Conservation (phyloP, 2,888 invertebrate genomes). For the Philhelius pedissequus region DNA sequence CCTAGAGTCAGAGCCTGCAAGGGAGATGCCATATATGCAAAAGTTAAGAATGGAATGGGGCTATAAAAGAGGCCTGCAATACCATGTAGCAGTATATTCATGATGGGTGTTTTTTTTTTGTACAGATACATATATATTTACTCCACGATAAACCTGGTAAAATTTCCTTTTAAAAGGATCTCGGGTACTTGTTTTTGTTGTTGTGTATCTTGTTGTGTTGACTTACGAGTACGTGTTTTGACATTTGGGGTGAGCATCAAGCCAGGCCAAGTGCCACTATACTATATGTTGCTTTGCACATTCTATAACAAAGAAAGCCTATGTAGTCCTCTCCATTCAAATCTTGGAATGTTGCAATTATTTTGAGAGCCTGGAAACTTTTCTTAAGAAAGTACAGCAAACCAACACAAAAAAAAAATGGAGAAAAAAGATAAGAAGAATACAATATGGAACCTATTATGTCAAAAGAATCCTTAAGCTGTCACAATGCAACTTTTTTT, state of each 20-base stretch:
- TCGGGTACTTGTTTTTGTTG: conserved; percentile 21
- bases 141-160: conserved; percentile 30
- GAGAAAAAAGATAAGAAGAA: neutral
- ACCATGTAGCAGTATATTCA: neutral
- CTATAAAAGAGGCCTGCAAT: neutral
- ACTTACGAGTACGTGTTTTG: conserved; percentile 65
- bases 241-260: conserved; percentile 59
- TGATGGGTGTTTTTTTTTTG: neutral
- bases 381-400: neutral
- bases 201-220: conserved; percentile 53
- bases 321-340: conserved; percentile 35
- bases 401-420: neutral
- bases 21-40: neutral
- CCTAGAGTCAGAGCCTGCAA: neutral
- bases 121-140: conserved; percentile 9
- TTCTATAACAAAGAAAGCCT: conserved; percentile 14
- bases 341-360: conserved; percentile 62
- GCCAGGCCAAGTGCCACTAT: conserved; percentile 44
- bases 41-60: neutral
- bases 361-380: conserved; percentile 41
- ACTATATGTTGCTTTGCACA: neutral
- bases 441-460: conserved; percentile 16
- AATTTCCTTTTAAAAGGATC: conserved; percentile 27
- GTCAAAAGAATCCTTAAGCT: conserved; percentile 1
- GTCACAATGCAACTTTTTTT: neutral